Percentiles rank a stretch among this genome's conserved stretches.
Evolutionary conservation across 2,797 vertebrate genomes (phyloP).

Genomic region (Trachops cirrhosus): DNA sequence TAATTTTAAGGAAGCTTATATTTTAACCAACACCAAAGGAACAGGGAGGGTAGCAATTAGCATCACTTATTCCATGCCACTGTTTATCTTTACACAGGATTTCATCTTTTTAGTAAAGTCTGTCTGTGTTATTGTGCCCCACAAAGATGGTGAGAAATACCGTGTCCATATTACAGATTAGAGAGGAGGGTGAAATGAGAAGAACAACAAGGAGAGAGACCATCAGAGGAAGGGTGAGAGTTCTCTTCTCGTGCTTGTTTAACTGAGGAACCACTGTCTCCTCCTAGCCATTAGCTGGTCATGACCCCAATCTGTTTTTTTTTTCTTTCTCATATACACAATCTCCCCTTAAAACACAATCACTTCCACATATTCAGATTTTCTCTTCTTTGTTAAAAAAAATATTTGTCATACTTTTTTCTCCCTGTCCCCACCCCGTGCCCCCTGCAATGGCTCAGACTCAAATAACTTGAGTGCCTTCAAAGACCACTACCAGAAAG

Average conservation of each 20-base stretch:
- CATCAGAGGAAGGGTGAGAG: background rate
- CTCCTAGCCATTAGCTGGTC: background rate
- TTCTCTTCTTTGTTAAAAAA: background rate
- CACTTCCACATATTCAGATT: background rate
- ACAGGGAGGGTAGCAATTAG: background rate
- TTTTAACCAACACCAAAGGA: background rate
- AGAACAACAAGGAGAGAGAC: background rate
- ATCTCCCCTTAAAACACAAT: background rate
- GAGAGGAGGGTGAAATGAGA: background rate
- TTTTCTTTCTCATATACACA: background rate
- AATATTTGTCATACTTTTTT: background rate
- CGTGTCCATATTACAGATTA: background rate
- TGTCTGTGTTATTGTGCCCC: background rate
- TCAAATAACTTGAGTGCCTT: slow-evolving; percentile 41
- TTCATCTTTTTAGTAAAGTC: background rate
- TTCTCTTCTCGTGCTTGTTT: background rate
- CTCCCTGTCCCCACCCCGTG: background rate
- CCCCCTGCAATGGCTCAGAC: background rate
- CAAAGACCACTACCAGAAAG: slow-evolving; percentile 53
- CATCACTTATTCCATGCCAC: background rate
- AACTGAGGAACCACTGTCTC: background rate
- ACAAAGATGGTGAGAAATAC: background rate
- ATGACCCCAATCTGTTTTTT: background rate
- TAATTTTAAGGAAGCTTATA: background rate
- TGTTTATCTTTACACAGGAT: background rate